Evolutionary conservation across 2,113 vertebrate genomes (phyloP).

Genomic region (Petaurus breviceps): DNA sequence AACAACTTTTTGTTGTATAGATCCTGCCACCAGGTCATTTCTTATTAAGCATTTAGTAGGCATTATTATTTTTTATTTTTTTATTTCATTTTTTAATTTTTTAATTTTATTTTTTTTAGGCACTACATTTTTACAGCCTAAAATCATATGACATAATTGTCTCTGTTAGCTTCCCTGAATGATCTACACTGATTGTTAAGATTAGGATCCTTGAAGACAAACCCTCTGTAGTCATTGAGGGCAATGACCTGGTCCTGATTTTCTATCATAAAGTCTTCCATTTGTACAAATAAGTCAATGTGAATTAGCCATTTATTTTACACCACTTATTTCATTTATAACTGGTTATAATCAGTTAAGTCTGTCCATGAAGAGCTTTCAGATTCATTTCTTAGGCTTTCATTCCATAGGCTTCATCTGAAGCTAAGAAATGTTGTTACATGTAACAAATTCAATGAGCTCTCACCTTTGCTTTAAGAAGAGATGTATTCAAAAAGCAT

Average conservation of each 20-base stretch:
- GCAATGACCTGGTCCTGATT: background rate
- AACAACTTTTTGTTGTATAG: background rate
- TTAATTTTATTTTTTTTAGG: too few relatives aligned
- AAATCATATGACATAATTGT: background rate
- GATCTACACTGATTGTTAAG: background rate
- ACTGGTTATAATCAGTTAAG: background rate
- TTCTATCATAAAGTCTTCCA: background rate
- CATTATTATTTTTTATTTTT: background rate
- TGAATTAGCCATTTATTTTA: background rate
- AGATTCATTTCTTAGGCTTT: background rate
- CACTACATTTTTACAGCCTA: background rate
- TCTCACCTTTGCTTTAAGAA: background rate
- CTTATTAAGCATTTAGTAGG: background rate
- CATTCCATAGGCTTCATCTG: background rate
- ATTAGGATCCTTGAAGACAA: background rate
- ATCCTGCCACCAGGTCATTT: background rate
- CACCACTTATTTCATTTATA: background rate
- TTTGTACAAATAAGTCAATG: background rate
- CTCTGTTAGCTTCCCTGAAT: background rate
- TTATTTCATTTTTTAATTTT: too few relatives aligned
- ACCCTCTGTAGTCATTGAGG: background rate
- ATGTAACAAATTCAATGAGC: background rate
- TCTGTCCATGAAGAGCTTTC: background rate
- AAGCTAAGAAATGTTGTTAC: background rate
- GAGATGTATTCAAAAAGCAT: background rate